Evolutionary conservation across 2,888 invertebrate species (phyloP), one percentile per base, ranked within the genome.

Genomic region (Papilio gigon): DNA sequence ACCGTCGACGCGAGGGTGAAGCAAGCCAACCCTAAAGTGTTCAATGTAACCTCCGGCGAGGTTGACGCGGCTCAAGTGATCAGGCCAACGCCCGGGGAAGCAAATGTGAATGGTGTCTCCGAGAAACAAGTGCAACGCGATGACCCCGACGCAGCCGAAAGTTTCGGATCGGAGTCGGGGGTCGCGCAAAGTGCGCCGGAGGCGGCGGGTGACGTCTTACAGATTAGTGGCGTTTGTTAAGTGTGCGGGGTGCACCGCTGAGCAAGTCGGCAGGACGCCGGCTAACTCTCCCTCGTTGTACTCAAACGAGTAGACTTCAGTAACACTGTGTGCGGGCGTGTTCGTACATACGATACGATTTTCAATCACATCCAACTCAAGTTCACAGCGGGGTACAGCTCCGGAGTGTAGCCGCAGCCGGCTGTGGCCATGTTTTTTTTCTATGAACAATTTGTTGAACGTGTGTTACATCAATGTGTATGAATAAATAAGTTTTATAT

Each of bases 21-120:
- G 14, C 33, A 58, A 40, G 50, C 30, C 40, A 60, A 22, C 4
- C 33, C 66, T 1, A 40, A 61, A 50, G 27, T 30, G 14, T 27
- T 60, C 27, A 35, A 35, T 1, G 12, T 33, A 37, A 6, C 40
- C 17, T 20, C 14, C 1, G 37, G 8, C 59, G 11, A 2, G 37
- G 22, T 59, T 1, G 12, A 4, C 37, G 14, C 20, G 14, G 37
- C 22, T 14, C 37, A 20, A 25, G 37, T 4, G 11, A 22, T 22
- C 14, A 4, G 37, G 1, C 22, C 12, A 8, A 65, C n/a, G 4
- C 17, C n/a, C 42, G 14, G n/a, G 12, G 33, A 6, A 42, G n/a
- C 0, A 11, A 20, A 14, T 50, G 50, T 25, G 14, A 27, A 53
- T 27, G 53, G 27, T n/a, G 27, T n/a, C n/a, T 14, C 14, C 27